Evolutionary conservation across 2,113 vertebrate species (phyloP).

Genomic region (Acinonyx jubatus): DNA sequence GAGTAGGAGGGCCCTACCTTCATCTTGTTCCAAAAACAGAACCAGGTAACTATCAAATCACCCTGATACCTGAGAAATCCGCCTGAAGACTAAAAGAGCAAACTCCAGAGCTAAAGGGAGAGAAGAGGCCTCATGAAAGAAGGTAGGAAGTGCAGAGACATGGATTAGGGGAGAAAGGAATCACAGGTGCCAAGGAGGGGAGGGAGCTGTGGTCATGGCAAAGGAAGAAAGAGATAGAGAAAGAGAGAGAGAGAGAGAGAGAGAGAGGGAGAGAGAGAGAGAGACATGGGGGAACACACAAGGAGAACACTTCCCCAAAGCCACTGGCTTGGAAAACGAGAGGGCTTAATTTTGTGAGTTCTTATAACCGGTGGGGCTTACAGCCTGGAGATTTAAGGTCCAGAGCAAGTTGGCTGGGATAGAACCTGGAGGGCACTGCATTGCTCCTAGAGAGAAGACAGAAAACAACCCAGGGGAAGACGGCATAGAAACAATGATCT

Average conservation of each 20-base stretch:
- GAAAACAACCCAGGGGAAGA: background rate
- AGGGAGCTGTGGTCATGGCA: background rate
- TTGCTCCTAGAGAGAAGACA: background rate
- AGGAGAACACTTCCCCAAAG: background rate
- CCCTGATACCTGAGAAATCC: background rate
- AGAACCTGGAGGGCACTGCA: background rate
- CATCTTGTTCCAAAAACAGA: background rate
- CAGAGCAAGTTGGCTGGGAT: background rate
- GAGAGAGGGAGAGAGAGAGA: background rate
- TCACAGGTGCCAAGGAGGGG: background rate
- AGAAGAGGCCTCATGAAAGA: background rate
- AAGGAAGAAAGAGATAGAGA: background rate
- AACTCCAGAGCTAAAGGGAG: background rate
- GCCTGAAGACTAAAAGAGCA: background rate
- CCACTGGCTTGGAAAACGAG: background rate
- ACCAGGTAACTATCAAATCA: background rate
- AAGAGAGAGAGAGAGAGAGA: background rate
- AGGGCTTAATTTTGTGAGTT: background rate
- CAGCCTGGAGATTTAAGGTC: background rate
- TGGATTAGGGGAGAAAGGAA: background rate
- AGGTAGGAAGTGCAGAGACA: background rate
- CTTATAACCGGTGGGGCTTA: background rate
- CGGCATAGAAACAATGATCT: background rate
- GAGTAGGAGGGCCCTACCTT: background rate
- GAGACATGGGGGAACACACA: background rate